These are phyloP conservation scores for Punctoribates punctum DNA, from an alignment of 2,888 invertebrate species.

Conservation along the genomic window DNA sequence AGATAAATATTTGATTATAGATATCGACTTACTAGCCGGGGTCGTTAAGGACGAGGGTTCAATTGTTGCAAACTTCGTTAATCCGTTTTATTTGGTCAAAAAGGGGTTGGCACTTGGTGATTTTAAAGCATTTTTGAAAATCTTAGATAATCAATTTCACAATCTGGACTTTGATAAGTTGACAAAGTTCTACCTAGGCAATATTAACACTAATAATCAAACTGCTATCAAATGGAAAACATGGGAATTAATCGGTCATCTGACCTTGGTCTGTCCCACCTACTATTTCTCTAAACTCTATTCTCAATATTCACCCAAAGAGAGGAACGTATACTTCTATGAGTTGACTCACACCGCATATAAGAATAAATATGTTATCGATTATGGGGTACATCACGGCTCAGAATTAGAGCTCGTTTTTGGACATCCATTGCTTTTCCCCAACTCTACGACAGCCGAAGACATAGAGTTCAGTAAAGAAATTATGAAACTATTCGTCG, in stretches of 20 bases:
- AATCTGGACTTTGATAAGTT: neutral
- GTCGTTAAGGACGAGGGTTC: too few relatives aligned
- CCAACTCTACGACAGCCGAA: too few relatives aligned
- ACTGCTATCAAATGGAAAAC: neutral
- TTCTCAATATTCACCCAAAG: neutral
- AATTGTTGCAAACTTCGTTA: too few relatives aligned
- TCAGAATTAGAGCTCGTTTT: too few relatives aligned
- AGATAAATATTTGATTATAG: too few relatives aligned
- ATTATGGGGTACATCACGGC: neutral
- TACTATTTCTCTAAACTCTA: constrained; percentile 2
- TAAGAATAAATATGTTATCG: neutral
- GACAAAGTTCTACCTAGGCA: neutral
- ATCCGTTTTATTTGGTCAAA: too few relatives aligned
- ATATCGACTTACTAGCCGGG: too few relatives aligned
- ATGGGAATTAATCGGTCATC: neutral
- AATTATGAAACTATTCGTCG: too few relatives aligned
- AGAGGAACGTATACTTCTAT: neutral
- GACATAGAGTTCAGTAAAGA: too few relatives aligned
- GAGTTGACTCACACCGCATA: neutral
- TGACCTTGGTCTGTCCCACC: constrained; percentile 1
- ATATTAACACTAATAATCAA: neutral
- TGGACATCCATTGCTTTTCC: too few relatives aligned
- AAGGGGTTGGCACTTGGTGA: too few relatives aligned
- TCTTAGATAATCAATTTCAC: neutral
- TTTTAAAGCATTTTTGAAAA: neutral